phyloP scores from a whole-genome alignment of 1,140 invertebrate genomes.

The Linepithema humile region DNA sequence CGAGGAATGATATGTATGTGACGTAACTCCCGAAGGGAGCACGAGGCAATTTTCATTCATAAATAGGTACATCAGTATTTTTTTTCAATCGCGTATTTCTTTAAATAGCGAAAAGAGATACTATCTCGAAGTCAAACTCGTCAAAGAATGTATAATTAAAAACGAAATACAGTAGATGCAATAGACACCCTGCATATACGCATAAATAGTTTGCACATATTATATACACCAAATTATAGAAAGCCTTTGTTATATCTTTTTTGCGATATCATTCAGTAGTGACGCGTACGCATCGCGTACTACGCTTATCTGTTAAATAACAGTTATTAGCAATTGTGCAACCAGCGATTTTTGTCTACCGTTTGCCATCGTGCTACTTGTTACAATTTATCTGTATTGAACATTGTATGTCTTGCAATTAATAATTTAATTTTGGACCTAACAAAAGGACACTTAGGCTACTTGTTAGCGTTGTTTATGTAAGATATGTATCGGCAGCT shows the following conservation, averaged over 20 bases:
- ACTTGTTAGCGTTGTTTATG: background rate
- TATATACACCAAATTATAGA: conserved; percentile 1
- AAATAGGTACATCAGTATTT: conserved; percentile 2
- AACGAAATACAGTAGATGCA: background rate
- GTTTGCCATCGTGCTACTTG: background rate
- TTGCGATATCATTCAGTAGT: background rate
- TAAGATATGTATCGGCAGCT: conserved; percentile 21
- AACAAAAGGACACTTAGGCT: conserved; percentile 7
- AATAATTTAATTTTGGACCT: conserved; percentile 9
- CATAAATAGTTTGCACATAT: conserved; percentile 11
- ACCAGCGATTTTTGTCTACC: background rate
- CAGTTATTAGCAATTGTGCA: conserved; percentile 35
- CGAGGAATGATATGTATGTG: conserved; percentile 83
- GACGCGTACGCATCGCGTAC: background rate
- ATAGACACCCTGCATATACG: conserved; percentile 19
- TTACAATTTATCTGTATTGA: background rate
- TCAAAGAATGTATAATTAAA: conserved; percentile 18
- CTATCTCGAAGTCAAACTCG: background rate
- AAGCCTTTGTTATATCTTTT: background rate
- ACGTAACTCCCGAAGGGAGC: conserved; percentile 54
- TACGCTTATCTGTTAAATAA: conserved; percentile 21
- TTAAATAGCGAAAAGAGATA: background rate
- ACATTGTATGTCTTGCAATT: background rate
- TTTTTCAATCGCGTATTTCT: background rate
- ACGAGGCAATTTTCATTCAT: conserved; percentile 57